Base-by-base conservation (phyloP, 2,113 vertebrate genomes). In the Mellivora capensis region DNA sequence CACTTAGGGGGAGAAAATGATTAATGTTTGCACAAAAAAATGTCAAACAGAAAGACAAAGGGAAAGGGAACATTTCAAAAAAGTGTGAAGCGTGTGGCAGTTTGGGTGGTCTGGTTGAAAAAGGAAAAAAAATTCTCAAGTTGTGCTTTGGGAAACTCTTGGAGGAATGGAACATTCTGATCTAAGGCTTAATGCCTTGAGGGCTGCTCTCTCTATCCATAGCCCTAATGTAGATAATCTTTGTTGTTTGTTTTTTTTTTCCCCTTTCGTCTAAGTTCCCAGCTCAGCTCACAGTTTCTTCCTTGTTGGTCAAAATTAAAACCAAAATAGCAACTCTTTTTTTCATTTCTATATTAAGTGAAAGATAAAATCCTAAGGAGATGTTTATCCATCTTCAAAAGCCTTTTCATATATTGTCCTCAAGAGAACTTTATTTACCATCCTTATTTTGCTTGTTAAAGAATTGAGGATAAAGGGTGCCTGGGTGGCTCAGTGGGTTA, bases 231-330 rank as follows among this genome's bases (percentile, higher is more conserved):
- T 8, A 71, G 29, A 31, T 27, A 7, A n/a, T n/a, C 39, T 86
- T 86, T 81, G n/a, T n/a, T n/a, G n/a, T n/a, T n/a, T 64, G 37
- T 72, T 72, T 77, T 77, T 72, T 72, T 29, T 39, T 7, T 20
- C 21, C 18, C 2, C 12, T 34, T 93, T 52, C 17, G 74, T 85
- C 47, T 96, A 93, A 61, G 15, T 67, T 69, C n/a, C 20, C 23
- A 94, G 44, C 10, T 94, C 62, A n/a, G 42, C 77, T 94, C 77
- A 85, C 37, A 82, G 44, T 18, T 62, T 93, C 54, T 95, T 91
- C 47, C 42, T 34, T 87, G 54, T 83, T 20, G 61, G 67, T 94
- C 71, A 94, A 93, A 93, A 95, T 77, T 64, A 91, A 96, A 64
- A 74, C 42, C 67, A 86, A 96, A 89, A 61, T 42, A 86, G 72